Percentiles rank a stretch among this genome's conserved stretches.
Evolutionary conservation across 2,113 vertebrate species (phyloP).

Genomic region (Corythornis vintsioides): DNA sequence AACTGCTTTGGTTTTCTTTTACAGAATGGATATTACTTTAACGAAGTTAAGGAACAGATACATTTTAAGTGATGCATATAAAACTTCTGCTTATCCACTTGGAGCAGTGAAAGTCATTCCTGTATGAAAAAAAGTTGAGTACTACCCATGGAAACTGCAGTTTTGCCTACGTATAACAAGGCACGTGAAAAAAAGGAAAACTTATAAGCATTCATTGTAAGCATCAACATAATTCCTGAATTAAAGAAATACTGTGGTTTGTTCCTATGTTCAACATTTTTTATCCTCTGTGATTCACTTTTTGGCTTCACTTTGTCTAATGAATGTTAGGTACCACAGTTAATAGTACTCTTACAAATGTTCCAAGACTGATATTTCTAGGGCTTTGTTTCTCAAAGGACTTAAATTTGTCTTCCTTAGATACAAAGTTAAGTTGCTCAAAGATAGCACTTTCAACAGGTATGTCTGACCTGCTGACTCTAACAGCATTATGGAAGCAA

Average conservation of each 20-base stretch:
- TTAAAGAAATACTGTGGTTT: not conserved
- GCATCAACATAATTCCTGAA: not conserved
- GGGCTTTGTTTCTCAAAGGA: not conserved
- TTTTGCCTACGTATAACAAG: not conserved
- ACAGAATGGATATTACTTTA: not conserved
- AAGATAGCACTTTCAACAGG: not conserved
- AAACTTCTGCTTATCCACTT: not conserved
- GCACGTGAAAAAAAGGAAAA: not conserved
- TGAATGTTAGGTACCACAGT: accelerated
- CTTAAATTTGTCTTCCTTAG: not conserved
- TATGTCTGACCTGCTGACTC: not conserved
- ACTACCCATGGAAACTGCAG: not conserved
- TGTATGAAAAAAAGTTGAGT: not conserved
- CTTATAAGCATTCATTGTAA: not conserved
- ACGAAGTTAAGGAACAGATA: not conserved
- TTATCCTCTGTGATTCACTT: not conserved
- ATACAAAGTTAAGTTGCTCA: not conserved
- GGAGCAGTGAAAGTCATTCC: not conserved
- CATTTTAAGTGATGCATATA: not conserved
- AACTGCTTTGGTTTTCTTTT: not conserved
- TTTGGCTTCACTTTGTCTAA: not conserved
- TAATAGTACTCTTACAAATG: not conserved
- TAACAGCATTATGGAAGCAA: not conserved
- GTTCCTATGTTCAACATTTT: not conserved
- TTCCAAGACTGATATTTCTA: not conserved